Evolutionary conservation across 2,113 vertebrate genomes (phyloP).

Genomic region (Tonatia bakeri): DNA sequence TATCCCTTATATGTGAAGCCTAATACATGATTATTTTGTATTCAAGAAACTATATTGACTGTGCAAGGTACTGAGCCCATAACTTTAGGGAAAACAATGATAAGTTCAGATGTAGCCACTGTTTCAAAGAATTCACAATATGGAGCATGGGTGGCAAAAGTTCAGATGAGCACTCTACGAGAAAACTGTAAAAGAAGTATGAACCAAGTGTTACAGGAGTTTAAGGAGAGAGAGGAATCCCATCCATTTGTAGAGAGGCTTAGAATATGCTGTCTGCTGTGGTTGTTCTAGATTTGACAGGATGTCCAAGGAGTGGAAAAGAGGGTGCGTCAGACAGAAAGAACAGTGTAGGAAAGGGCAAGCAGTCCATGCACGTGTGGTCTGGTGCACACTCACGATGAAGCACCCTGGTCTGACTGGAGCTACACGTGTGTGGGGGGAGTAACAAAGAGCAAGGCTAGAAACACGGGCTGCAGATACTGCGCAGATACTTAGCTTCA

Average conservation of each 20-base stretch:
- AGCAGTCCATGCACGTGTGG: fast-evolving
- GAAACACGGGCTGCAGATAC: not conserved
- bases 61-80: not conserved
- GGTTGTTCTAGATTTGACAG: not conserved
- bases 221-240: not conserved
- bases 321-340: not conserved
- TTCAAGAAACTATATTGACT: not conserved
- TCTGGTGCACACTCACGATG: not conserved
- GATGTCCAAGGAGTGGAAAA: not conserved
- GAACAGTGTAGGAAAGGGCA: not conserved
- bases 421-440: not conserved
- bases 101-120: not conserved
- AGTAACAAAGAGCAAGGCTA: not conserved
- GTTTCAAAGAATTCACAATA: not conserved
- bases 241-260: not conserved
- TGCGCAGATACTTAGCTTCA: not conserved
- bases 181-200: not conserved
- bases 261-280: not conserved
- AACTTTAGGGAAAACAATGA: not conserved
- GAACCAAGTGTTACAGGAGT: not conserved
- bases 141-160: not conserved
- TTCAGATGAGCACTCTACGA: not conserved
- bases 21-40: not conserved
- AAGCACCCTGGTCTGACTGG: not conserved
- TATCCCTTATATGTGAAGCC: not conserved